These are phyloP conservation scores for Monochamus alternatus DNA, from an alignment of 2,888 invertebrate genomes.

Conservation along the genomic window DNA sequence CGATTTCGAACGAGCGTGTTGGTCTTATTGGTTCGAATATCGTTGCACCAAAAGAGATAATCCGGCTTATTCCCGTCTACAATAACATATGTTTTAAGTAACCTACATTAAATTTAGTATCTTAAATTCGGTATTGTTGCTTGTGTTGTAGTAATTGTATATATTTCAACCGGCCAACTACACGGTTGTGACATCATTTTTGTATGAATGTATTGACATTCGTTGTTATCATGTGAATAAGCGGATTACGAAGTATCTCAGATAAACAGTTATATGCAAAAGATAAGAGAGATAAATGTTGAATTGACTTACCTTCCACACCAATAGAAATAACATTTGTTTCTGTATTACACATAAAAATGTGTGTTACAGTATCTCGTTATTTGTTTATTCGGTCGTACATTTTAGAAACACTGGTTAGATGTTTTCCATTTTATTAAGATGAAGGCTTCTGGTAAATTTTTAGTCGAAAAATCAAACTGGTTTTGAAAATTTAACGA, in stretches of 20 bases:
- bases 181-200: constrained; percentile 30
- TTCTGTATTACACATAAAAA: no score
- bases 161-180: no score
- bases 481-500: no score
- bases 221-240: constrained; percentile 31
- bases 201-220: constrained; percentile 17
- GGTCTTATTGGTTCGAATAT: constrained; percentile 21
- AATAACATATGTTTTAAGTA: not conserved
- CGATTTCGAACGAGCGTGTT: constrained; percentile 22
- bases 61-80: not conserved
- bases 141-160: no score
- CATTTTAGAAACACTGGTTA: no score
- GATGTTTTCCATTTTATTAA: no score
- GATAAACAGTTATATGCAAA: constrained; percentile 29
- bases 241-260: constrained; percentile 28
- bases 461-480: no score
- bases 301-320: not conserved
- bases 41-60: constrained; percentile 19
- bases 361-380: no score
- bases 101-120: no score
- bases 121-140: no score
- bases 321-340: not conserved
- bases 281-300: constrained; percentile 20
- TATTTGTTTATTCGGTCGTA: no score
- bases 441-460: no score